phyloP scores from a whole-genome alignment of 2,113 vertebrate species.

The Lipotes vexillifer region DNA sequence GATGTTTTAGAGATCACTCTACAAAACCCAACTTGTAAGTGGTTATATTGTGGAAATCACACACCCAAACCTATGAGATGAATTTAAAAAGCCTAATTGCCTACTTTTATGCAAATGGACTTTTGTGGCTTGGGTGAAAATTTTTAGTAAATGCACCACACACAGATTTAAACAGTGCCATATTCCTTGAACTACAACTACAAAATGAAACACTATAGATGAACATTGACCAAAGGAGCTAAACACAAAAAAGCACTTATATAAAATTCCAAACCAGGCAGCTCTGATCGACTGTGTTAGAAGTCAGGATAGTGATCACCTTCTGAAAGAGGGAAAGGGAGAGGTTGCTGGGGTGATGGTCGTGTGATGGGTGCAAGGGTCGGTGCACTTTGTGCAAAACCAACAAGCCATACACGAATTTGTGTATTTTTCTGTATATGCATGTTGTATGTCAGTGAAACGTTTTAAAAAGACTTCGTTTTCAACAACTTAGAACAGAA shows the following conservation, averaged over 20 bases:
- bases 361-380: not conserved
- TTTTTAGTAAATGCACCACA: not conserved
- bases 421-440: not conserved
- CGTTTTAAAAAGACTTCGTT: not conserved
- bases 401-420: not conserved
- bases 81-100: not conserved
- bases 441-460: not conserved
- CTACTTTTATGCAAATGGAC: not conserved
- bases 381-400: not conserved
- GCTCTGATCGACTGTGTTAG: not conserved
- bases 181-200: not conserved
- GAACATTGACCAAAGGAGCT: not conserved
- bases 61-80: not conserved
- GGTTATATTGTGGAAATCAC: not conserved
- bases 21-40: not conserved
- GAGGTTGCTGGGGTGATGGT: too few relatives aligned
- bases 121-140: not conserved
- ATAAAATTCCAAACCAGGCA: not conserved
- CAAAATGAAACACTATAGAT: not conserved
- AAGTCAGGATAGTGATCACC: not conserved
- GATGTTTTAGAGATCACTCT: not conserved
- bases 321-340: not conserved
- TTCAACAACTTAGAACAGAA: not conserved
- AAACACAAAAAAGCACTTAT: not conserved
- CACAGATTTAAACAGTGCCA: not conserved